Evolutionary conservation across 2,113 vertebrate species (phyloP), one percentile per base, ranked within the genome.

Genomic region (Pitta sordida): DNA sequence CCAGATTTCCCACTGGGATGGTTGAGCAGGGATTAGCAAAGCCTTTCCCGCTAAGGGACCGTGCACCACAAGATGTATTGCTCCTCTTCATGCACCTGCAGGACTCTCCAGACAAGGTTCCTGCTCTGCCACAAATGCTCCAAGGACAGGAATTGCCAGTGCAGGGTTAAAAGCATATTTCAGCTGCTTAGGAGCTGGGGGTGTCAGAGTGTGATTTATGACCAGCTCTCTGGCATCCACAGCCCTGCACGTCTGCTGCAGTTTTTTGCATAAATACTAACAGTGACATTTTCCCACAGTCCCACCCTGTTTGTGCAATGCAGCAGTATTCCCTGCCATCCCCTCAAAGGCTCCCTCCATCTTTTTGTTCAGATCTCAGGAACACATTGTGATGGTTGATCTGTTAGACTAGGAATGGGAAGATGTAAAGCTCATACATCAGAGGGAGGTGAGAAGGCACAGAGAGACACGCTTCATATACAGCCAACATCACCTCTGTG

Each of bases 241-340:
- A 67, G 90, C 89, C 51, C 94, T 83, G 95, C 93, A 94, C 85
- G 64, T 67, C 87, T 91, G 32, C 95, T 88, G 95, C 95, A 96
- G 87, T 90, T 90, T 94, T 95, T 56, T 95, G 95, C 91, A 95
- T 95, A 96, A 96, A 93, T 64, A 88, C 43, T 15, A 94, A 29
- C 9, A 21, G n/a, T 74, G 74, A 77, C 19, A n/a, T 67, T 79
- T 92, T 96, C 93, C 77, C 90, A 90, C 93, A 90, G 91, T 53
- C 84, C 76, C 79, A 69, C 85, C 90, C 78, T 44, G 59, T 48
- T 77, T 10, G 17, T 87, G 60, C 68, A 83, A 32, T 27, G 26
- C 59, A 59, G 62, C 64, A 80, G n/a, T 60, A 41, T 49, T 81
- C 60, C n/a, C 73, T 62, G 39, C 68, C 63, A 36, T 21, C 8